Evolutionary conservation across 2,888 invertebrate genomes (phyloP).

Genomic region (Pasiphila rectangulata): DNA sequence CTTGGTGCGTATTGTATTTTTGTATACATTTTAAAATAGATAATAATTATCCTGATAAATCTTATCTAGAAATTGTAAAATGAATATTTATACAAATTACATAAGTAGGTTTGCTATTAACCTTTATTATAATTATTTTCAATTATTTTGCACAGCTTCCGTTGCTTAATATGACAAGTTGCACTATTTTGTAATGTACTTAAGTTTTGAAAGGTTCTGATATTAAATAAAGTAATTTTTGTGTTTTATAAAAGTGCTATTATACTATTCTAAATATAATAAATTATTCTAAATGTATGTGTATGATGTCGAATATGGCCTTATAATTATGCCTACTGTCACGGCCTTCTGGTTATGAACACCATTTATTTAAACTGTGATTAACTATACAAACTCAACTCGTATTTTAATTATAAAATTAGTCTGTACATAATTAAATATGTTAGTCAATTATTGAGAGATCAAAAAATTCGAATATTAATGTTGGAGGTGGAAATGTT

Average conservation of each 20-base stretch:
- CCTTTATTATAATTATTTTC: slow-evolving; percentile 15
- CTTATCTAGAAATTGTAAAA: slow-evolving; percentile 30
- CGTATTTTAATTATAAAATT: slow-evolving; percentile 47
- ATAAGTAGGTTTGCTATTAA: slow-evolving; percentile 15
- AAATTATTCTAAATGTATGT: slow-evolving; percentile 47
- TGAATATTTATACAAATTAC: slow-evolving; percentile 10
- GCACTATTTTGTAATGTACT: slow-evolving; percentile 58
- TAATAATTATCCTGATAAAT: slow-evolving; percentile 37
- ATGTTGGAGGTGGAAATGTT: slow-evolving; percentile 32
- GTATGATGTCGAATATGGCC: slow-evolving; percentile 48
- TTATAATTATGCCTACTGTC: slow-evolving; percentile 55
- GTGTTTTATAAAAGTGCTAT: slow-evolving; percentile 34
- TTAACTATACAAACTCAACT: slow-evolving; percentile 72
- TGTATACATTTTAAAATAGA: slow-evolving; percentile 49
- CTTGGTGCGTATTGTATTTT: slow-evolving; percentile 52
- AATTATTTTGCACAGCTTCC: slow-evolving; percentile 24
- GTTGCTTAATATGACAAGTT: slow-evolving; percentile 28
- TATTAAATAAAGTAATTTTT: slow-evolving; percentile 50
- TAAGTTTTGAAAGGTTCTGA: slow-evolving; percentile 54
- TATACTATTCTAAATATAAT: slow-evolving; percentile 35
- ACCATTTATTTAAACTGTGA: slow-evolving; percentile 73
- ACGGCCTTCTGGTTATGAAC: slow-evolving; percentile 63
- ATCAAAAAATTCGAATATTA: slow-evolving; percentile 50
- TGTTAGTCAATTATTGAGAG: slow-evolving; percentile 50
- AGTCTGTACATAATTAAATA: slow-evolving; percentile 50